Evolutionary conservation across 2,888 invertebrate species (phyloP).

Genomic region (Peribatodes rhomboidaria): DNA sequence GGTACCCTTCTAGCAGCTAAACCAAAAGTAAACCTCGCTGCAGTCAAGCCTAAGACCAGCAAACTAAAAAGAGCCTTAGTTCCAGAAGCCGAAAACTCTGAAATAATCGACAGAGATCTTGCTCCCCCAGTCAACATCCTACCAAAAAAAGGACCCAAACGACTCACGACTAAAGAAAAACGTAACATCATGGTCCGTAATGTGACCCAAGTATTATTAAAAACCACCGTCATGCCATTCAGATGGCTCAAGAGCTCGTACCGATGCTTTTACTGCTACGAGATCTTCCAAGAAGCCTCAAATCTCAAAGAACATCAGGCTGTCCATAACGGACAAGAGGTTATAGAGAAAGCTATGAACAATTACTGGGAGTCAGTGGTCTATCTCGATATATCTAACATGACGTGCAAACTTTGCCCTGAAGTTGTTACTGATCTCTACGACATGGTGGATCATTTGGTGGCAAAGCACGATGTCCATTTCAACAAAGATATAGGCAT

Average conservation of each 20-base stretch:
- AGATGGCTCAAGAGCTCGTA: conserved; percentile 81
- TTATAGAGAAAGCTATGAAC: conserved; percentile 73
- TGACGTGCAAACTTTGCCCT: conserved; percentile 71
- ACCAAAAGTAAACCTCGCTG: conserved; percentile 12
- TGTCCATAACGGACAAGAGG: conserved; percentile 62
- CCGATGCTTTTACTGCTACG: conserved; percentile 81
- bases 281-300: conserved; percentile 76
- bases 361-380: conserved; percentile 80
- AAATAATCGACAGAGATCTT: conserved; percentile 23
- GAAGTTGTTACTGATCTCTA: conserved; percentile 69
- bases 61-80: neutral
- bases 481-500: conserved; percentile 78
- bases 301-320: conserved; percentile 73
- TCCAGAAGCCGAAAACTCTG: neutral
- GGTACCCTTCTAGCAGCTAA: neutral
- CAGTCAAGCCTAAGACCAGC: conserved; percentile 33
- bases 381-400: conserved; percentile 71
- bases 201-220: conserved; percentile 70
- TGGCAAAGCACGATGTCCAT: conserved; percentile 62
- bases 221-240: conserved; percentile 78
- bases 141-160: conserved; percentile 41
- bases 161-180: conserved; percentile 66
- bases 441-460: conserved; percentile 74
- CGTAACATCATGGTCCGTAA: conserved; percentile 73
- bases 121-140: conserved; percentile 39